A percentile compares a stretch with the other conserved stretches of the same genome.
Evolutionary conservation across 2,113 vertebrate species (phyloP).

Genomic region (Geococcyx californianus): DNA sequence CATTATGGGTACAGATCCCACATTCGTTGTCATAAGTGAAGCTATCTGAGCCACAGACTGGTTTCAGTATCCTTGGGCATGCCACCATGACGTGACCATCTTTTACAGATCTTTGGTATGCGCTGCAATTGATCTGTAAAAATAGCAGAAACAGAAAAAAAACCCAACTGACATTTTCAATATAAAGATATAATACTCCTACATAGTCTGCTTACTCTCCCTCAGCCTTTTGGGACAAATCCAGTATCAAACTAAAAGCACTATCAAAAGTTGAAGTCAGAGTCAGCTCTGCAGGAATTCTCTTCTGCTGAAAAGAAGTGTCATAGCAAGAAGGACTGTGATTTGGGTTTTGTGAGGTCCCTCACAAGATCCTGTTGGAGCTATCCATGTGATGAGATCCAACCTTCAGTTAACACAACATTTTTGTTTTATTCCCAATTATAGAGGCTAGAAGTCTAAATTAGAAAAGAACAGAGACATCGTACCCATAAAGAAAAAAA

Average conservation of each 20-base stretch:
- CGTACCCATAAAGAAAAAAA: not conserved
- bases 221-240: not conserved
- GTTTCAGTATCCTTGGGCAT: constrained; percentile 4
- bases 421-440: not conserved
- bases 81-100: not conserved
- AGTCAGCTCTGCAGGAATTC: not conserved
- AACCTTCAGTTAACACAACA: not conserved
- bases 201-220: not conserved
- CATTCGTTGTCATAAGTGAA: constrained; percentile 37
- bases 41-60: constrained; percentile 56
- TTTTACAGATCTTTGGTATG: accelerated
- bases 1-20: constrained; percentile 40
- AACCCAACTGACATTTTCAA: accelerated
- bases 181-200: not conserved
- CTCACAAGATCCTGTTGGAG: not conserved
- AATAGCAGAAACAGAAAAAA: not conserved
- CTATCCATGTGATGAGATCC: not conserved
- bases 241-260: not conserved
- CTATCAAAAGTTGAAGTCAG: not conserved
- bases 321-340: not conserved
- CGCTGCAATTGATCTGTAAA: constrained; percentile 10
- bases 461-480: not conserved
- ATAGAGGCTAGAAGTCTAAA: not conserved
- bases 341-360: not conserved
- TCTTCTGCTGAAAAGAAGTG: not conserved